Base-by-base conservation (phyloP, 2,113 vertebrate species). In the Catagonus wagneri region DNA sequence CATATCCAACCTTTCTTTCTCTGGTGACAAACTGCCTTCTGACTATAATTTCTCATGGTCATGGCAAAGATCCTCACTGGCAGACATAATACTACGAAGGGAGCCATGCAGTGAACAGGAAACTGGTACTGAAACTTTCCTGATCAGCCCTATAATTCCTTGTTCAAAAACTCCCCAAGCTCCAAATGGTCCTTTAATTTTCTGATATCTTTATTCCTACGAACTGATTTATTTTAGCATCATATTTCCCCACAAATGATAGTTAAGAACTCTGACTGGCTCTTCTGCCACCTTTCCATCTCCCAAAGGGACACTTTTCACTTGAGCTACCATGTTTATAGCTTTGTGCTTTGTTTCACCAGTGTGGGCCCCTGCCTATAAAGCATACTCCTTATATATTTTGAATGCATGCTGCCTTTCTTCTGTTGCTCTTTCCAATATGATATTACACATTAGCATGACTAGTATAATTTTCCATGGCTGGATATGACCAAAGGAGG, bases 151-250 rank as follows among this genome's bases (percentile, higher is more conserved):
- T 71, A 54, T 66, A 79, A 89, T 65, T 75, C 84, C 69, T 74
- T 83, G 63, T 23, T 56, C 32, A 72, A 34, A 89, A 20, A 14
- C 0, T 74, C 20, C 63, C 56, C 72, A 36, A 83, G 81, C 39
- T 93, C 54, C 29, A 89, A 25, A 65, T 75, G 25, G 44, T 76
- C n/a, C 13, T 80, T 72, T 96, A 13, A 52, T 95, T 90, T 85
- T 69, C 75, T 81, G 32, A 54, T 93, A 20, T 13, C 63, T 91
- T 39, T 78, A 91, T 83, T 83, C 22, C n/a, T 20, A 56, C 2
- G 54, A 61, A 78, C 39, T 27, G 44, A 29, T 52, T 44, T 63
- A 29, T 50, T 74, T 76, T 54, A 61, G 50, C 83, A 75, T 83
- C 66, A 23, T 66, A 13, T 39, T n/a, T 19, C 44, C 22, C 71